Percentiles rank a stretch among this genome's conserved stretches.
Conservation (phyloP, 1,140 invertebrate genomes). For the Drosophila melanogaster region DNA sequence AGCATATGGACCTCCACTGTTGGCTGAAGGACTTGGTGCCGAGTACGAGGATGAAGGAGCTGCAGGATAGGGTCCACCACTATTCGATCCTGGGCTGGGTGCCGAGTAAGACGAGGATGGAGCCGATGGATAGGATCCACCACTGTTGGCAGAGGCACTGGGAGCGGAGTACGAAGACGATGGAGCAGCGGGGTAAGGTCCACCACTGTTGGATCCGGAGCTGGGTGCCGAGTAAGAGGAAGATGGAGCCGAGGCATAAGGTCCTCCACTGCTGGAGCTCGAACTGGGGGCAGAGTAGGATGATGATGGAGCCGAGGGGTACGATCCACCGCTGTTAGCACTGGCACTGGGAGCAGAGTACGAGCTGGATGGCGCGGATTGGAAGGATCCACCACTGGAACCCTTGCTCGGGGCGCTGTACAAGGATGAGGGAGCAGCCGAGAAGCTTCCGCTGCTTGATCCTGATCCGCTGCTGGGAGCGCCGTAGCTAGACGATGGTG, state of each 20-base stretch:
- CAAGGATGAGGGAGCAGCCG: constrained; percentile 65
- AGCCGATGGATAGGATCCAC: constrained; percentile 50
- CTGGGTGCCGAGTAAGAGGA: constrained; percentile 40
- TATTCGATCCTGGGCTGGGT: constrained; percentile 29
- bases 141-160: constrained; percentile 27
- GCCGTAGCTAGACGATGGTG: constrained; percentile 46
- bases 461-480: constrained; percentile 54
- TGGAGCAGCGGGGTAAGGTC: constrained; percentile 64
- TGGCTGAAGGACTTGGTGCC: constrained; percentile 33
- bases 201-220: constrained; percentile 76
- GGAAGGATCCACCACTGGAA: constrained; percentile 44
- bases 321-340: constrained; percentile 41
- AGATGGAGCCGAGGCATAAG: constrained; percentile 37
- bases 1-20: constrained; percentile 21
- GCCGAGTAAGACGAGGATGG: constrained; percentile 55
- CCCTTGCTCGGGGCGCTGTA: constrained; percentile 40
- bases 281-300: constrained; percentile 56
- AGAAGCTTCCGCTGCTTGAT: constrained; percentile 67
- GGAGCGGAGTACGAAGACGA: constrained; percentile 72
- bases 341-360: constrained; percentile 54
- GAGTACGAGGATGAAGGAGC: constrained; percentile 57
- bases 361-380: constrained; percentile 49
- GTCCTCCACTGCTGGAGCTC: constrained; percentile 19
- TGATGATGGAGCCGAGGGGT: constrained; percentile 50
- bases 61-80: constrained; percentile 37